Percentiles rank a stretch among this genome's conserved stretches.
phyloP scores from a whole-genome alignment of 2,888 invertebrate genomes.

The Limnephilus rhombicus region DNA sequence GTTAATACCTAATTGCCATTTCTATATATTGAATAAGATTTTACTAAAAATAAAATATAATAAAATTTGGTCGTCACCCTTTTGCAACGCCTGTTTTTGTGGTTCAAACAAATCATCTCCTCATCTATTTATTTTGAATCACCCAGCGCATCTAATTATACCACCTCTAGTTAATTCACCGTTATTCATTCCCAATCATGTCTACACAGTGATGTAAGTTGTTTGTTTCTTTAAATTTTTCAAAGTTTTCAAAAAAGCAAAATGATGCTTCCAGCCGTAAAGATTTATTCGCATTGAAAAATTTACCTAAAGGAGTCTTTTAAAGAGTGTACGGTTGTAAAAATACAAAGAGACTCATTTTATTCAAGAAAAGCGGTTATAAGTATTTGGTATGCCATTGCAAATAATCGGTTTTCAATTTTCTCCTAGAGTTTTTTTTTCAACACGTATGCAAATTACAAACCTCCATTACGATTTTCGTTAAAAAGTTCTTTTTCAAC shows the following conservation, averaged over 20 bases:
- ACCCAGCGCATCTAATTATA: neutral
- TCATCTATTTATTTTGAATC: neutral
- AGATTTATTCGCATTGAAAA: neutral
- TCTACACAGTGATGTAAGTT: neutral
- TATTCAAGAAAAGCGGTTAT: too few relatives aligned
- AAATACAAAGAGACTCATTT: neutral
- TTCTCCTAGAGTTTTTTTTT: neutral
- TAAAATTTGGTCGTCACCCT: neutral
- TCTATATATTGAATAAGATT: neutral
- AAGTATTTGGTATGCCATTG: neutral
- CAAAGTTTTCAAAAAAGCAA: too few relatives aligned
- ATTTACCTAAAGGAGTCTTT: neutral
- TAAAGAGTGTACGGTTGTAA: neutral
- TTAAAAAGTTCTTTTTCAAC: too few relatives aligned
- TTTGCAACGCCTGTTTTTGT: neutral
- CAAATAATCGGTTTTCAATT: neutral
- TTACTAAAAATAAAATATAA: neutral
- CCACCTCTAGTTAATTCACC: neutral
- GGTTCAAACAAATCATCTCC: neutral
- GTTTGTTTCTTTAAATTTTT: neutral
- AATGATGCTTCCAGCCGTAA: neutral
- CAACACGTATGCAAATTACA: too few relatives aligned
- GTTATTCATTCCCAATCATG: neutral
- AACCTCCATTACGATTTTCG: too few relatives aligned
- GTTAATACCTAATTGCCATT: neutral